Base-by-base conservation (phyloP, 35 echinoderm and acorn worm genomes). In the Ophioderma brevispina region DNA sequence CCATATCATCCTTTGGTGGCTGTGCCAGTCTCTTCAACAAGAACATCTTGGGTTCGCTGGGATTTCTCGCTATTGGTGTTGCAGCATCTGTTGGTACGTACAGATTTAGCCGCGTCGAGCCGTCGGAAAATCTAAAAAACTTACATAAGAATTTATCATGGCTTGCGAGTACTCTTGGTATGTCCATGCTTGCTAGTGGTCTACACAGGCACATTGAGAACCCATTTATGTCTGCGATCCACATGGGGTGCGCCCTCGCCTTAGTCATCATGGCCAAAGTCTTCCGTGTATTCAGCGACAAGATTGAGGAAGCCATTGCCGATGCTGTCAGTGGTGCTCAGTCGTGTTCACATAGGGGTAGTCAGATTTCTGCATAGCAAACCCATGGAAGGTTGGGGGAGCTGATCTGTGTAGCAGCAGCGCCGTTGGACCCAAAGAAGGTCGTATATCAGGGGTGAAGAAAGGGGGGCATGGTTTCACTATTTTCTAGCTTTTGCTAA, bases 391-490 rank as follows among this genome's bases (percentile, higher is more conserved):
- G 95, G 39, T 33, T 99, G 33, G 97, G 87, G 46, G 91, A 88
- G 1, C 64, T 95, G 13, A 49, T 93, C 38, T 99, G 88, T 80
- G 78, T 88, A 0, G 35, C 88, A 35, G 91, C 97, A 11, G 97
- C 87, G 40, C 86, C 0, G 64, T 99, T 28, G 97, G 97, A 38
- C 93, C 97, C 5, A 82, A 79, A 15, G 59, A 70, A 25, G 93
- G 93, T 8, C 30, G 33, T 30, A 52, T 99, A 1, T 84, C 90
- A 34, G 81, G 91, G 35, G 49, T 95, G 13, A 92, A 55, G 40
- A 41, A 84, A 50, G n/a, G n/a, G 91, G 95, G 0, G 91, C 95
- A 55, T 99, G 97, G 97, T 99, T 99, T 78, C 97, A 99, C 40
- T 99, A 95, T 88, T 56, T 99, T 0, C 80, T 99, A 30, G 91